A percentile compares a stretch with the other conserved stretches of the same genome.
These are phyloP conservation scores for Nyctalus aviator DNA, from an alignment of 2,797 vertebrate species.

Conservation along the genomic window DNA sequence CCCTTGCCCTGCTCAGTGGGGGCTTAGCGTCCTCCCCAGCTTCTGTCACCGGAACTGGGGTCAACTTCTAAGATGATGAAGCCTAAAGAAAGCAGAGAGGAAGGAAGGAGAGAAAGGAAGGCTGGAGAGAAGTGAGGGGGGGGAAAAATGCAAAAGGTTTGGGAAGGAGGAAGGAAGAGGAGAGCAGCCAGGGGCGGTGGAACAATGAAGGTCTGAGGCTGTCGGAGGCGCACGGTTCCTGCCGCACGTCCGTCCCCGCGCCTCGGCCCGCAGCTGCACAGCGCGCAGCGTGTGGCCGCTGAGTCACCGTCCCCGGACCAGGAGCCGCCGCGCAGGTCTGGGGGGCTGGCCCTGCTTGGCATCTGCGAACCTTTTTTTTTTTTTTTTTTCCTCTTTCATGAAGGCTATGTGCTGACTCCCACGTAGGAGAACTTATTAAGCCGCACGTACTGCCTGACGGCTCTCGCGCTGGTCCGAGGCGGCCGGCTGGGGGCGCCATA, in stretches of 20 bases:
- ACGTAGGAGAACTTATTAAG: constrained; percentile 82
- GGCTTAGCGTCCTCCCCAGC: background rate
- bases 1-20: background rate
- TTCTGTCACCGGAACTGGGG: background rate
- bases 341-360: constrained; percentile 67
- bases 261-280: constrained; percentile 77
- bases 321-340: constrained; percentile 67
- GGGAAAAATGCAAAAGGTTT: constrained; percentile 33
- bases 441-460: constrained; percentile 72
- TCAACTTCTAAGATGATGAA: constrained; percentile 40
- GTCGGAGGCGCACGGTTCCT: constrained; percentile 77
- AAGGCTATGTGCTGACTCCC: constrained; percentile 82
- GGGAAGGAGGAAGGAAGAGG: constrained; percentile 77
- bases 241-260: constrained; percentile 74
- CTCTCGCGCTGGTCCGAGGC: background rate
- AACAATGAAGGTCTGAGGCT: constrained; percentile 76
- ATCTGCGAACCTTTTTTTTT: constrained; percentile 67
- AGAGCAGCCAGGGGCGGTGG: constrained; percentile 64
- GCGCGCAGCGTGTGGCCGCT: constrained; percentile 81
- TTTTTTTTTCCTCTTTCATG: constrained; percentile 77
- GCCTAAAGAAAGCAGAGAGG: constrained; percentile 45
- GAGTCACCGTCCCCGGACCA: constrained; percentile 78
- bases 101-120: constrained; percentile 59
- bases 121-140: constrained; percentile 36
- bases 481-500: constrained; percentile 63